Base-by-base conservation (phyloP, 1,140 invertebrate species). In the Batillaria attramentaria region DNA sequence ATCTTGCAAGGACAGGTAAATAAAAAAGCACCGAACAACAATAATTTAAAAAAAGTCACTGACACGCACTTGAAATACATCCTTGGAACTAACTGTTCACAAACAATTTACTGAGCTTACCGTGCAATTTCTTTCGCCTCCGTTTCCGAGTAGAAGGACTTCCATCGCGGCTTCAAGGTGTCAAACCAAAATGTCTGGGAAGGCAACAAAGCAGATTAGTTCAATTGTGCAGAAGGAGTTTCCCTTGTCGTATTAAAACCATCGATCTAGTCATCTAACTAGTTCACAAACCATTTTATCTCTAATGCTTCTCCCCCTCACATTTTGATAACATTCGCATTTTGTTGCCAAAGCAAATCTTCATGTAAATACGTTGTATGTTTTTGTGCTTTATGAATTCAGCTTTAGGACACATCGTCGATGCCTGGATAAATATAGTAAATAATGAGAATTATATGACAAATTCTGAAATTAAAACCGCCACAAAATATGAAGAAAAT, bases 101-200 rank as follows among this genome's bases (percentile, higher is more conserved):
- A n/a, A n/a, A n/a, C n/a, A n/a, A n/a, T n/a, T n/a, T n/a, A 54
- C 18, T 54, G 35, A 2, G 0, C 72, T 74, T 28, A 74, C 72
- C 72, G 72, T 35, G 35, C 35, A 31, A 57, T 74, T 54, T 74
- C 72, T 8, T 31, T 37, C 13, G 8, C 20, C 35, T 57, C 39
- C 50, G 57, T 16, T 6, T 60, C 54, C 6, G 54, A 31, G 2
- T 50, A 37, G 42, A 74, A 74, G 10, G 10, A n/a, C 42, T 74
- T 5, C 33, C 37, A 57, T 35, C 57, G n/a, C 6, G 72, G 72
- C 24, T 50, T 46, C 46, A 74, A 18, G 24, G 28, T 39, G 43
- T 74, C 72, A 35, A 74, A 57, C 8, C 35, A 74, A 35, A 74
- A 74, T 16, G 43, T 13, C 72, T 74, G 54, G 18, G 57, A 74